Conservation (phyloP, 1,140 invertebrate species). For the Polypedilum pembai region DNA sequence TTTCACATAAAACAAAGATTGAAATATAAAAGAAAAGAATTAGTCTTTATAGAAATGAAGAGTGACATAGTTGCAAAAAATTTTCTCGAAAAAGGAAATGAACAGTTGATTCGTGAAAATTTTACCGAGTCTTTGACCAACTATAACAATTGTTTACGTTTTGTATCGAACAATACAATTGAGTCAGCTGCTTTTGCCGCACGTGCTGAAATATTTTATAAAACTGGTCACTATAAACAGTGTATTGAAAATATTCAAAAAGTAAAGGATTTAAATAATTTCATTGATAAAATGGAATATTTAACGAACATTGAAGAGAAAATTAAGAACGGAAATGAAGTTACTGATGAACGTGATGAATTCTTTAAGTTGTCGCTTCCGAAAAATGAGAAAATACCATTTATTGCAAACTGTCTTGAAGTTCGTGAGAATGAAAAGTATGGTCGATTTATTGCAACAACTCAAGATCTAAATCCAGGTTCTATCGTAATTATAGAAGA, state of each 20-base stretch:
- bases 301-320: no score
- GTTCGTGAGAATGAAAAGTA: background rate
- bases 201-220: background rate
- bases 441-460: background rate
- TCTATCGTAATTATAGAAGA: background rate
- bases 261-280: no score
- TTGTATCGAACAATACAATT: background rate
- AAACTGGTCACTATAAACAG: background rate
- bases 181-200: background rate
- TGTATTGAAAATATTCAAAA: background rate
- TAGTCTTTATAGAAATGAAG: background rate
- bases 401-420: conserved; percentile 1
- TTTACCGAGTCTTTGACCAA: background rate
- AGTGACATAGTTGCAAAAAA: background rate
- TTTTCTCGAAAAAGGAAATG: background rate
- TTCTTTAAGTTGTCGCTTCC: background rate
- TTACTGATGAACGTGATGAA: background rate
- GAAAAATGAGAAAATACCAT: background rate
- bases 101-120: background rate
- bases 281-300: no score
- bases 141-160: conserved; percentile 7
- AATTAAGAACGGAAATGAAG: no score
- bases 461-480: background rate
- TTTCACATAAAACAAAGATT: no score
- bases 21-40: background rate